Percentiles rank a stretch among this genome's conserved stretches.
phyloP scores from a whole-genome alignment of 2,113 vertebrate genomes.

The Tonatia bakeri region DNA sequence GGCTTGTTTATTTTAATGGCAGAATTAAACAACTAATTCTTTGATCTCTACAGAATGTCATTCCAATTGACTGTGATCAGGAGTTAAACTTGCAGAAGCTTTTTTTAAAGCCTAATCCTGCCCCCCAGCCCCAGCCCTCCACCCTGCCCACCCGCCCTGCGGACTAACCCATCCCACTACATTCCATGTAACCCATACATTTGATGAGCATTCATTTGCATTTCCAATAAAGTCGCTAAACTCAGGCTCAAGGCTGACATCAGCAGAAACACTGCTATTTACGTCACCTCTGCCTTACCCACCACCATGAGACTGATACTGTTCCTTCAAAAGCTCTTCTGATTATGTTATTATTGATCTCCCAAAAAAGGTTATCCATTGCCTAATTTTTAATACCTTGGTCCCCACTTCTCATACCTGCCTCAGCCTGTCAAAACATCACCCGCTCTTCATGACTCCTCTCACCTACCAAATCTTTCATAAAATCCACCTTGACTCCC shows the following conservation, averaged over 20 bases:
- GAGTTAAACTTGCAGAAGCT: neutral
- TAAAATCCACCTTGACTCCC: neutral
- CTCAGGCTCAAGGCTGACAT: neutral
- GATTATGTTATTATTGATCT: neutral
- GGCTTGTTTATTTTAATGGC: slow-evolving; percentile 22
- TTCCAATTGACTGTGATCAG: neutral
- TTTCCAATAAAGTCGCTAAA: slow-evolving; percentile 17
- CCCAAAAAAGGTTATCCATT: neutral
- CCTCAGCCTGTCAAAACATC: neutral
- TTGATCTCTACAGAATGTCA: neutral
- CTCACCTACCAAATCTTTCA: neutral
- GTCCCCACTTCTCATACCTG: neutral
- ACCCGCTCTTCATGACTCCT: neutral
- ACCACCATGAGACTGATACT: neutral
- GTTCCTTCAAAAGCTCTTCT: neutral
- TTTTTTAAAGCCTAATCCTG: neutral
- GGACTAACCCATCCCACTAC: neutral
- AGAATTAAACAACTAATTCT: slow-evolving; percentile 33
- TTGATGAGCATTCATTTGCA: neutral
- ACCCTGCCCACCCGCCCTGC: neutral
- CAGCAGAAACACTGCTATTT: neutral
- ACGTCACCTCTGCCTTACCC: neutral
- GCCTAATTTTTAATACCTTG: neutral
- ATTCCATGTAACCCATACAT: neutral
- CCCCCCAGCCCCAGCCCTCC: neutral